Percentiles rank a stretch among this genome's conserved stretches.
Conservation (phyloP, 2,797 vertebrate species). For the Morus bassanus region DNA sequence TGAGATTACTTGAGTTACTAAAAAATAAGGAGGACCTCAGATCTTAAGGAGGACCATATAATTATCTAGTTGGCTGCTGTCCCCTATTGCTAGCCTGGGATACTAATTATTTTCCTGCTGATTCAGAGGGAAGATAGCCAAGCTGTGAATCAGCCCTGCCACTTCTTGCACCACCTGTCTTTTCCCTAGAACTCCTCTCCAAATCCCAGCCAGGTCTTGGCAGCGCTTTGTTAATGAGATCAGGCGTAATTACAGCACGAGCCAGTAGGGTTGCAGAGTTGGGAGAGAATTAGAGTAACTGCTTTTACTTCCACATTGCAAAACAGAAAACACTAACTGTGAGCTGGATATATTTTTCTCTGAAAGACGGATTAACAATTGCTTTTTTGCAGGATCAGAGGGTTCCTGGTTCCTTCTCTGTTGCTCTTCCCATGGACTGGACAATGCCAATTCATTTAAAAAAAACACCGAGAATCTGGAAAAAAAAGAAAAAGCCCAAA, state of each 20-base stretch:
- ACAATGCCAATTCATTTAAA: rapidly evolving
- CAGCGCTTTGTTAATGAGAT: neutral
- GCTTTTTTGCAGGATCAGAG: neutral
- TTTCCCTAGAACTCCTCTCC: constrained; percentile 11
- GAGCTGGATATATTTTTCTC: neutral
- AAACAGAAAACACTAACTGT: neutral
- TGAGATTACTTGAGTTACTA: neutral
- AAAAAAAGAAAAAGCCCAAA: neutral
- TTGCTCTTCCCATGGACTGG: neutral
- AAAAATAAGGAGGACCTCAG: neutral
- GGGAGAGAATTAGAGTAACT: neutral
- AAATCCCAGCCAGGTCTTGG: constrained; percentile 14
- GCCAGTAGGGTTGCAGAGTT: neutral
- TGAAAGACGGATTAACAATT: neutral
- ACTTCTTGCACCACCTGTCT: neutral
- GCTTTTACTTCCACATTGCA: neutral
- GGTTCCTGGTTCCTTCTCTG: neutral
- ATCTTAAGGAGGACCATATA: neutral
- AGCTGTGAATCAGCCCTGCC: neutral
- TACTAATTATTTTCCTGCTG: constrained; percentile 46
- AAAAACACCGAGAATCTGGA: neutral
- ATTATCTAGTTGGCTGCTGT: neutral
- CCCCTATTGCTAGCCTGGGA: neutral
- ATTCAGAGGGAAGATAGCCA: constrained; percentile 37
- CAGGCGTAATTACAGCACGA: neutral